Evolutionary conservation across 2,113 vertebrate species (phyloP).

Genomic region (Rostratula benghalensis): DNA sequence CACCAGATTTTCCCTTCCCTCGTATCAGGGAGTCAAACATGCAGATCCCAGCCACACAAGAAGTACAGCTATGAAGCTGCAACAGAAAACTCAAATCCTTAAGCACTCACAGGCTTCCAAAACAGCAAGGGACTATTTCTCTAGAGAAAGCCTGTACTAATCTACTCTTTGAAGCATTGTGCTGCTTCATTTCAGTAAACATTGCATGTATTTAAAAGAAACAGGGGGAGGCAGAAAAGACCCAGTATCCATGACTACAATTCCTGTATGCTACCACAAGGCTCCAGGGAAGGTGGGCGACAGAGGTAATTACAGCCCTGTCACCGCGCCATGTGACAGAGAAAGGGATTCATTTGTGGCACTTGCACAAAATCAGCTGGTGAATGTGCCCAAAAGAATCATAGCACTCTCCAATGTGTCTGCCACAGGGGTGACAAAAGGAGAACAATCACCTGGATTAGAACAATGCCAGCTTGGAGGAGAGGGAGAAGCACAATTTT

Average conservation of each 20-base stretch:
- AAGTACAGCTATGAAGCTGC: not conserved
- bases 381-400: not conserved
- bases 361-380: not conserved
- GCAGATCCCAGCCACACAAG: not conserved
- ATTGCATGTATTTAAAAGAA: not conserved
- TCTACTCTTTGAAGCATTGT: not conserved
- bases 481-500: not conserved
- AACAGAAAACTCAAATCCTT: not conserved
- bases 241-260: not conserved
- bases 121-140: not conserved
- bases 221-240: not conserved
- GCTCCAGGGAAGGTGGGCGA: not conserved
- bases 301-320: not conserved
- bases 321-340: accelerated
- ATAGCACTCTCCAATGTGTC: not conserved
- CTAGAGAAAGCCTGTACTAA: not conserved
- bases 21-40: accelerated
- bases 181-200: not conserved
- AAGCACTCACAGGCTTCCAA: not conserved
- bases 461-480: not conserved
- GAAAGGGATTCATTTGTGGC: not conserved
- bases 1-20: not conserved
- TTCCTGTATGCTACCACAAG: not conserved
- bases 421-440: not conserved
- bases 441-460: not conserved